Evolutionary conservation across 2,888 invertebrate genomes (phyloP).

Genomic region (Caenorhabditis parvicauda): DNA sequence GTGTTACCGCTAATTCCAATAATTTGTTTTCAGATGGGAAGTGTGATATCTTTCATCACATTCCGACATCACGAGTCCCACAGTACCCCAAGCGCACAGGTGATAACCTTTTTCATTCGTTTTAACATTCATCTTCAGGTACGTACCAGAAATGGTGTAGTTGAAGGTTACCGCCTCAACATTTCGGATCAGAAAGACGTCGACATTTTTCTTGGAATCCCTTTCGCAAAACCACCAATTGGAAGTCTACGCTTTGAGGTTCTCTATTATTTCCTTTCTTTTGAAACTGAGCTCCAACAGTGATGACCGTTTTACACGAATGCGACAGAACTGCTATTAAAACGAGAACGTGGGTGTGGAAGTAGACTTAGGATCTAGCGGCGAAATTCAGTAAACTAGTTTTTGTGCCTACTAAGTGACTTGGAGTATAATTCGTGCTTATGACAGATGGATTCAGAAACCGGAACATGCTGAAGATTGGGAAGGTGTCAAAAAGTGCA

Average conservation of each 20-base stretch:
- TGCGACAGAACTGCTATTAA: too few species aligned
- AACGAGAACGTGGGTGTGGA: too few species aligned
- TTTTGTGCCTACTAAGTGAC: too few species aligned
- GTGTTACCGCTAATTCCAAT: too few species aligned
- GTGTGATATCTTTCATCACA: slow-evolving; percentile 42
- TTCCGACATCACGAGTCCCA: slow-evolving; percentile 25
- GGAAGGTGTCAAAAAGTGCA: slow-evolving; percentile 37
- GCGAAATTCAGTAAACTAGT: too few species aligned
- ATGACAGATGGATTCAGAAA: too few species aligned
- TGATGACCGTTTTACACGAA: too few species aligned
- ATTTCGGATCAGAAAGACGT: slow-evolving; percentile 36
- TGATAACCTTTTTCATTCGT: neutral
- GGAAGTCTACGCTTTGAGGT: slow-evolving; percentile 52
- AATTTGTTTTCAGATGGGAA: slow-evolving; percentile 37
- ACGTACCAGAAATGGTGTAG: slow-evolving; percentile 34
- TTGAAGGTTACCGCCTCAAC: slow-evolving; percentile 37
- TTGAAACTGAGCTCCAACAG: too few species aligned
- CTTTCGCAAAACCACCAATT: slow-evolving; percentile 55
- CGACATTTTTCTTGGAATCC: slow-evolving; percentile 50
- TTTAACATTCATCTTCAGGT: slow-evolving; percentile 19
- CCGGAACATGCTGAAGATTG: slow-evolving; percentile 46
- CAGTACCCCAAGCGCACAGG: slow-evolving; percentile 29
- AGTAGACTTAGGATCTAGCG: too few species aligned
- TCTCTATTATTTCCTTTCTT: neutral
- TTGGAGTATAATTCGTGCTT: too few species aligned